These are phyloP conservation scores for Oenanthe oenanthe DNA, from an alignment of 2,113 vertebrate genomes.

Conservation along the genomic window DNA sequence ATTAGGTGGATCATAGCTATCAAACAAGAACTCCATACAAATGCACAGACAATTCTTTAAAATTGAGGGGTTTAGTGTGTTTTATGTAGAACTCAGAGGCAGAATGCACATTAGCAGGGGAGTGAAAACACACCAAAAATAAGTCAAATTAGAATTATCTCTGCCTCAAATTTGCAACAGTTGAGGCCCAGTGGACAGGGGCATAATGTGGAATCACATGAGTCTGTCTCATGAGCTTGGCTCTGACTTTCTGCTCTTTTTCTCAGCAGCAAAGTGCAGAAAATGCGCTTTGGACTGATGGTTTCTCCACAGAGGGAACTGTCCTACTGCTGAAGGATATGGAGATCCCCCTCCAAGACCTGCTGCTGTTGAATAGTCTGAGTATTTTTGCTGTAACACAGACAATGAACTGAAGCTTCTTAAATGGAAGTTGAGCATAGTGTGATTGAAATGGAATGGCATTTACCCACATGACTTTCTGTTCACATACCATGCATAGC, in stretches of 20 bases:
- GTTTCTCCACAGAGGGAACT: neutral
- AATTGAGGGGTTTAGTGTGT: neutral
- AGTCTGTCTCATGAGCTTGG: accelerated
- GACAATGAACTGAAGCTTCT: neutral
- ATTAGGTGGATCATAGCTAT: neutral
- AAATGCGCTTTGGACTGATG: neutral
- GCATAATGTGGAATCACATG: neutral
- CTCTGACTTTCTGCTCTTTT: neutral
- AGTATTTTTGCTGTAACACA: neutral
- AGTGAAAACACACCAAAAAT: neutral
- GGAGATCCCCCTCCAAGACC: neutral
- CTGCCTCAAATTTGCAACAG: neutral
- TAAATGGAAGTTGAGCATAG: neutral
- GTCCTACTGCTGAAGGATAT: neutral
- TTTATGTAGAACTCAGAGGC: neutral
- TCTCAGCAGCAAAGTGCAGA: neutral
- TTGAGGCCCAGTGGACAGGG: neutral
- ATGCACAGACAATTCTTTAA: neutral
- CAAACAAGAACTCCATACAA: neutral
- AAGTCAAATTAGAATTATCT: neutral
- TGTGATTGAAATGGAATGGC: neutral
- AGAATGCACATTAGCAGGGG: neutral
- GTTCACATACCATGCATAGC: neutral
- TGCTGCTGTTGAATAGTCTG: neutral
- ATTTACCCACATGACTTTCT: neutral